These are phyloP conservation scores for Drosophila helvetica DNA, from an alignment of 2,888 invertebrate species.

Conservation along the genomic window DNA sequence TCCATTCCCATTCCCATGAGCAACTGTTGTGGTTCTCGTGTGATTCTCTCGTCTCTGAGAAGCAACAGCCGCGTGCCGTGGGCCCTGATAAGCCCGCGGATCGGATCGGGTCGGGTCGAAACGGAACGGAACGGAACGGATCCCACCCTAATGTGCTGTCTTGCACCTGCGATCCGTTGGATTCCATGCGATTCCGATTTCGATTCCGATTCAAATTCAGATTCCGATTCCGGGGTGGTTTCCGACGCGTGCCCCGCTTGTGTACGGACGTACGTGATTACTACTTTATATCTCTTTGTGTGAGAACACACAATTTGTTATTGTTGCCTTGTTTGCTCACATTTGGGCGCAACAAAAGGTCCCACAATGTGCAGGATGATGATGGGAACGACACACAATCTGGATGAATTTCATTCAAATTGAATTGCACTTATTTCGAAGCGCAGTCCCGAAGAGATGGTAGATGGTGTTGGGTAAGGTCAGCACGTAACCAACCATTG, in stretches of 20 bases:
- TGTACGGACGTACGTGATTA: neutral
- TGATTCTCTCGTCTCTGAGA: slow-evolving; percentile 74
- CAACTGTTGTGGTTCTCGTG: slow-evolving; percentile 80
- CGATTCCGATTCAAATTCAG: too few species aligned
- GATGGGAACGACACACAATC: slow-evolving; percentile 1
- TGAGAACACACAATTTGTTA: slow-evolving; percentile 69
- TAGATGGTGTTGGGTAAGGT: neutral
- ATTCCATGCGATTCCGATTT: slow-evolving; percentile 35
- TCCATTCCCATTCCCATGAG: slow-evolving; percentile 45
- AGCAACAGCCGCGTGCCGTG: slow-evolving; percentile 51
- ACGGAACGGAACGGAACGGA: neutral
- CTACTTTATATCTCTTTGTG: slow-evolving; percentile 14
- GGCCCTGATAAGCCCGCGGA: slow-evolving; percentile 31
- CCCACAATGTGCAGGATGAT: neutral
- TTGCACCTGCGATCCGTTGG: slow-evolving; percentile 27
- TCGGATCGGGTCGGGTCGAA: slow-evolving; percentile 8
- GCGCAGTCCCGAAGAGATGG: neutral
- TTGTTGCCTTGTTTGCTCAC: slow-evolving; percentile 56
- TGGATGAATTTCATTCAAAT: slow-evolving; percentile 1
- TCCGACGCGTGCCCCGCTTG: slow-evolving; percentile 55
- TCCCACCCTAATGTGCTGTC: slow-evolving; percentile 50
- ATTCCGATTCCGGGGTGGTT: slow-evolving; percentile 48
- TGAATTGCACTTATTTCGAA: neutral
- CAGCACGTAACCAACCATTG: neutral
- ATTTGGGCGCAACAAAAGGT: slow-evolving; percentile 38